Conservation (phyloP, 2,797 vertebrate genomes). For the Schizopygopsis pylzovi region DNA sequence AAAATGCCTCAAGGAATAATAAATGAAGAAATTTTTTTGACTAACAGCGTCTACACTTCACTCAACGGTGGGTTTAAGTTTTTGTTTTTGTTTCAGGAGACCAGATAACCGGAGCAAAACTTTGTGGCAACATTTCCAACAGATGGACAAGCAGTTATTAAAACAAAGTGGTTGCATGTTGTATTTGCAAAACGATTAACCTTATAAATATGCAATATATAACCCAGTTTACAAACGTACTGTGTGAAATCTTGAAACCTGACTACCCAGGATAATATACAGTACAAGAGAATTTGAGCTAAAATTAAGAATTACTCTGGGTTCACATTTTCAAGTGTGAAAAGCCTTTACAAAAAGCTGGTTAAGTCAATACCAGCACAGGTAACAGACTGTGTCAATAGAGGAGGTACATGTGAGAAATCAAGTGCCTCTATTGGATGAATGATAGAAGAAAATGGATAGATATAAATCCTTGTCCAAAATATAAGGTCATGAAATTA, state of each 20-base stretch:
- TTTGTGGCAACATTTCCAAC: neutral
- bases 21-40: neutral
- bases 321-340: neutral
- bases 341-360: neutral
- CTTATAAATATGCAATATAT: neutral
- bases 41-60: neutral
- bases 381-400: conserved; percentile 13
- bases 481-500: neutral
- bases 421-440: conserved; percentile 15
- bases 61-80: neutral
- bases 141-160: neutral
- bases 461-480: neutral
- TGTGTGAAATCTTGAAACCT: neutral
- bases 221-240: neutral
- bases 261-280: neutral
- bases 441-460: neutral
- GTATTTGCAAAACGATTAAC: neutral
- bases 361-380: neutral
- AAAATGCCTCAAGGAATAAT: neutral
- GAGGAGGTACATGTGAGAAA: neutral
- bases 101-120: neutral
- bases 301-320: conserved; percentile 3
- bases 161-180: neutral
- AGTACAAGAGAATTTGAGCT: neutral
- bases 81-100: neutral